A percentile compares a stretch with the other conserved stretches of the same genome.
Evolutionary conservation across 2,113 vertebrate species (phyloP).

Genomic region (Ceyx melanurus): DNA sequence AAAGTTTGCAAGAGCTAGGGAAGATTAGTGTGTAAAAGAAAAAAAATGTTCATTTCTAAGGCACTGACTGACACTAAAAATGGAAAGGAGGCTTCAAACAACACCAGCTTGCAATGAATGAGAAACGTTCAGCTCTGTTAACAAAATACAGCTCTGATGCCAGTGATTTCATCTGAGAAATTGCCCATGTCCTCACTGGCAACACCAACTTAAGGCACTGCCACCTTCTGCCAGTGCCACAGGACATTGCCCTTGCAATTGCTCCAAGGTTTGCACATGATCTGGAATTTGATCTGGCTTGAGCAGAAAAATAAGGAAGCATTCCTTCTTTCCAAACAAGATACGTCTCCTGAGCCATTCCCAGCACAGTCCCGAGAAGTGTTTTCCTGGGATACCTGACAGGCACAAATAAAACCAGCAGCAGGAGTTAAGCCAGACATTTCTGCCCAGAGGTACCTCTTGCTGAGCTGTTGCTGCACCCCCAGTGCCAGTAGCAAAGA

Average conservation of each 20-base stretch:
- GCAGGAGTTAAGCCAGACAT: background rate
- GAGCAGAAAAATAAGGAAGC: background rate
- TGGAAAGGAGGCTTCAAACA: background rate
- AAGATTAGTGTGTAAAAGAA: background rate
- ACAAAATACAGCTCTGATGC: background rate
- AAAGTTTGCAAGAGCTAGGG: background rate
- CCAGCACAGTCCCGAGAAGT: background rate
- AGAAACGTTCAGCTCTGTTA: slow-evolving; percentile 4
- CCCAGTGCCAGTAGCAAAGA: background rate
- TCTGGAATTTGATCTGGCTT: background rate
- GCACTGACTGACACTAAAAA: background rate
- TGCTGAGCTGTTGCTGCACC: background rate
- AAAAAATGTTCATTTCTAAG: background rate
- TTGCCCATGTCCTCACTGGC: background rate
- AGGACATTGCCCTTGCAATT: background rate
- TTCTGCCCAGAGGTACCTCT: background rate
- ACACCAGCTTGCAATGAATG: slow-evolving; percentile 7
- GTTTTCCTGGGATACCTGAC: background rate
- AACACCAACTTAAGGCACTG: background rate
- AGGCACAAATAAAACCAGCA: background rate
- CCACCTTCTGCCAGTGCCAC: background rate
- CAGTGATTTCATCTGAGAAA: slow-evolving; percentile 20
- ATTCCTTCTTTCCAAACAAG: no score
- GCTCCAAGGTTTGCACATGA: background rate
- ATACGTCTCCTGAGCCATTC: background rate